A percentile compares a stretch with the other conserved stretches of the same genome.
These are phyloP conservation scores for Okapia johnstoni DNA, from an alignment of 2,113 vertebrate species.

Conservation along the genomic window DNA sequence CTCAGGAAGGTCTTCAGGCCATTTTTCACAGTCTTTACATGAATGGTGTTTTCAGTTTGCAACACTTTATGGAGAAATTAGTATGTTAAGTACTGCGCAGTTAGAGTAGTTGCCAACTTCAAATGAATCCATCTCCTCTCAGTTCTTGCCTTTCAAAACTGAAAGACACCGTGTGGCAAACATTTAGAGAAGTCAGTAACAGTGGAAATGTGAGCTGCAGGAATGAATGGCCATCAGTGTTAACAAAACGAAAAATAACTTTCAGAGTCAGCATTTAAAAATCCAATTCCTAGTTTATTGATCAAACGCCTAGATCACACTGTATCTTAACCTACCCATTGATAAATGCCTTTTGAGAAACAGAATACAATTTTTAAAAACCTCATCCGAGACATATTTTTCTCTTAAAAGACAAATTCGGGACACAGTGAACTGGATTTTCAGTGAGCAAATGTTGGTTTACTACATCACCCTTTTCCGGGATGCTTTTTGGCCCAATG, in stretches of 20 bases:
- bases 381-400: background rate
- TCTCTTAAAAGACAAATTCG: constrained; percentile 91
- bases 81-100: background rate
- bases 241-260: background rate
- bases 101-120: background rate
- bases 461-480: constrained; percentile 94
- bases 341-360: constrained; percentile 11
- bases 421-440: constrained; percentile 98
- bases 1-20: background rate
- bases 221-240: background rate
- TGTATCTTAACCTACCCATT: background rate
- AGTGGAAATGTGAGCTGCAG: background rate
- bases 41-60: background rate
- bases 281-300: background rate
- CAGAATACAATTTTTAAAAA: background rate
- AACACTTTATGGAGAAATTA: background rate
- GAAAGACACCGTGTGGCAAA: background rate
- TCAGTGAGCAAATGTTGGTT: constrained; percentile 96
- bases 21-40: background rate
- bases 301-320: background rate
- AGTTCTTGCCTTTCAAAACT: background rate
- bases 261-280: constrained; percentile 25
- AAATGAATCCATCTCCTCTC: background rate
- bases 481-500: constrained; percentile 96
- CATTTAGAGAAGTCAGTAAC: background rate